phyloP scores from a whole-genome alignment of 1,140 invertebrate genomes.

The Pseudomyrmex dendroicus region DNA sequence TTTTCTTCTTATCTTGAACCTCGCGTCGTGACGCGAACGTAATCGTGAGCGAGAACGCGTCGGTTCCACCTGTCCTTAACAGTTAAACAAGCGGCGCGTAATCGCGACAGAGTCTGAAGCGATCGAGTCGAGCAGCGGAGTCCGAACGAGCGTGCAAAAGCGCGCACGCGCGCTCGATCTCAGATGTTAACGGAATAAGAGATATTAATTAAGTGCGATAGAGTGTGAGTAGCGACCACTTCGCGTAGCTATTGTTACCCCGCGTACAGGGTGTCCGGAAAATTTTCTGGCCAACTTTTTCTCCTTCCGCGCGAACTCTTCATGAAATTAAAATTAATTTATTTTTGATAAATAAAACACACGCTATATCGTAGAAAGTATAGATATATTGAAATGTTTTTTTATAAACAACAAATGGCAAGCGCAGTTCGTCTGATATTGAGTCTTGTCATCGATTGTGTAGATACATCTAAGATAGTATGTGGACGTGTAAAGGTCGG shows the following conservation, averaged over 20 bases:
- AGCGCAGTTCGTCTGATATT: background rate
- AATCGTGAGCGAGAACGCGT: conserved; percentile 29
- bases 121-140: background rate
- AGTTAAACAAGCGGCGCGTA: conserved; percentile 50
- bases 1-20: conserved; percentile 56
- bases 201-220: conserved; percentile 41
- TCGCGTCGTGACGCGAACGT: conserved; percentile 37
- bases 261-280: background rate
- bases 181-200: conserved; percentile 41
- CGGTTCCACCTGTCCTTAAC: conserved; percentile 52
- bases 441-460: background rate
- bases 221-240: conserved; percentile 10
- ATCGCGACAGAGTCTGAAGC: conserved; percentile 29
- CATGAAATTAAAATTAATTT: background rate
- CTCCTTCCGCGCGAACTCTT: background rate
- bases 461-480: background rate
- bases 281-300: background rate
- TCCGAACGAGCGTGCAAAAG: background rate
- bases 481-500: background rate
- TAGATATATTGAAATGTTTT: background rate
- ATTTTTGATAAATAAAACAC: background rate
- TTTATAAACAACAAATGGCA: too few species aligned
- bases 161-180: conserved; percentile 9
- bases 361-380: background rate
- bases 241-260: background rate